Evolutionary conservation across 30 jellyfish, hydroid and myxozoan genomes (phyloP), one percentile per base, ranked within the genome.

Genomic region (Turritopsis rubra): DNA sequence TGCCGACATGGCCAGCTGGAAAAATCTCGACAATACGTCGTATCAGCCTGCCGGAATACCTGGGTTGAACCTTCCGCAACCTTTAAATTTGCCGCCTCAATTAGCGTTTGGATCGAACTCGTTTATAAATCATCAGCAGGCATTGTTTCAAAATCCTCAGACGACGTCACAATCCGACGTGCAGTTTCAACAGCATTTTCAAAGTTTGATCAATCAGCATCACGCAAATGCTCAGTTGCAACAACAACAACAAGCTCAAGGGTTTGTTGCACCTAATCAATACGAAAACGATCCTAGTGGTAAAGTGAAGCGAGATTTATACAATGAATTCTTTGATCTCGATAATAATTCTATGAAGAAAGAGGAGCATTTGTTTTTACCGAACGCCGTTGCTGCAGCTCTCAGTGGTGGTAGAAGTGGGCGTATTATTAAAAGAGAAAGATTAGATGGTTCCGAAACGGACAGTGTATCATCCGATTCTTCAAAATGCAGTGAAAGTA

Each of bases 281-380:
- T 27, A 54, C 16, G 73, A 54, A n/a, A 54, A 21, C 65, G 74
- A 66, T 26, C 52, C 89, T 16, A 86, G 84, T 79, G 94, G 79
- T 53, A 87, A 87, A 77, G 81, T 88, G 54, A 92, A 92, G 74
- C 95, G 90, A 29, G 96, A 92, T 87, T 89, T 92, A 16, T 92
- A 92, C 88, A 92, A 92, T 75, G 98, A 92, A 41, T 88, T 92
- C 65, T 92, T 92, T 79, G 96, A 89, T 54, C 92, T 92, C 7
- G 98, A 92, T 80, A 95, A 88, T 28, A 81, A 81, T 66, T 85
- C 88, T 7, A 54, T 22, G 29, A 81, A 81, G 25, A 66, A 81
- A 66, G 65, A 25, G 16, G 65, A 74, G 17, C 28, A n/a, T 22
- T 18, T 28, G 17, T 30, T 54, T 21, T 31, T 66, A 26, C 65